Evolutionary conservation across 2,888 invertebrate species (phyloP).

Genomic region (Deilephila elpenor): DNA sequence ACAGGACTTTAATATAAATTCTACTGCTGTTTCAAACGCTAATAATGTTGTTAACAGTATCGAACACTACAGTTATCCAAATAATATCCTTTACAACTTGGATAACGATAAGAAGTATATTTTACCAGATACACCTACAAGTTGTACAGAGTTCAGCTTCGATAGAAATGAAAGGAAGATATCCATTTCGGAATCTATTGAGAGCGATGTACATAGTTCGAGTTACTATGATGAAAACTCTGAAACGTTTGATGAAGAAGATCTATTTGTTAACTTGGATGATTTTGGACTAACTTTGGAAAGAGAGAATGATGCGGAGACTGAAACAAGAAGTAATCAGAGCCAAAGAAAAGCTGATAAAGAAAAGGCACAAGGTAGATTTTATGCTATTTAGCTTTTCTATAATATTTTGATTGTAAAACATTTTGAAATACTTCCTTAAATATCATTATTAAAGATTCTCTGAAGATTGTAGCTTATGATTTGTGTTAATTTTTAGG

Average conservation of each 20-base stretch:
- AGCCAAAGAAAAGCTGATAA: constrained; percentile 60
- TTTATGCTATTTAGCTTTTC: no score
- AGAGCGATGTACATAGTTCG: constrained; percentile 75
- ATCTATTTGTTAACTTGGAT: constrained; percentile 77
- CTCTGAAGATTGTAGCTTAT: neutral
- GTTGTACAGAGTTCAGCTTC: constrained; percentile 74
- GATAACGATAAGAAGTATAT: constrained; percentile 69
- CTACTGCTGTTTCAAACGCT: constrained; percentile 45
- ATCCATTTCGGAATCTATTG: constrained; percentile 76
- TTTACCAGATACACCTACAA: constrained; percentile 76
- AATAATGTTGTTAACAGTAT: constrained; percentile 59
- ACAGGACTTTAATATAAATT: constrained; percentile 46
- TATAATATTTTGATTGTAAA: neutral
- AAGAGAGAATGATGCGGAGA: constrained; percentile 56
- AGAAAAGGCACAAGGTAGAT: constrained; percentile 67
- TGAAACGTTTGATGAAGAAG: constrained; percentile 76
- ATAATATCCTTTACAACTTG: constrained; percentile 74
- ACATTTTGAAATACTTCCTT: neutral
- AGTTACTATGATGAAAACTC: constrained; percentile 77
- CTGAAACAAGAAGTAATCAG: constrained; percentile 44
- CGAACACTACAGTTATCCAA: constrained; percentile 79
- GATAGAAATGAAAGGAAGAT: constrained; percentile 70
- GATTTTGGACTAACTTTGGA: constrained; percentile 75
- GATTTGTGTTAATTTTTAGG: constrained; percentile 58
- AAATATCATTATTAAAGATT: neutral